A percentile compares a stretch with the other conserved stretches of the same genome.
Evolutionary conservation across 1,140 invertebrate species (phyloP).

Genomic region (Homalodisca vitripennis): DNA sequence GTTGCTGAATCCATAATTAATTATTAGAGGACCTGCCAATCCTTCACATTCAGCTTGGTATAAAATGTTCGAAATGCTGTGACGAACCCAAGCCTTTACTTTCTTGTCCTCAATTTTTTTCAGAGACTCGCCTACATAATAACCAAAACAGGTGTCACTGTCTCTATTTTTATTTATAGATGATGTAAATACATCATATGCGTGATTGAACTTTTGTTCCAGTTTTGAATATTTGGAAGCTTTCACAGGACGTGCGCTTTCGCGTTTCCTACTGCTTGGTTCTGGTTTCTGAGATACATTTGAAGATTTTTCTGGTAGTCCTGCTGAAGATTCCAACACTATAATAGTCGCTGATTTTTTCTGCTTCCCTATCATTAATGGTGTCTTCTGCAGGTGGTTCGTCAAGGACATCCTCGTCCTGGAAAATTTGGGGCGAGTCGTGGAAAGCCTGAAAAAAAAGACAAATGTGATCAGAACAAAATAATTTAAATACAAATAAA

Average conservation of each 20-base stretch:
- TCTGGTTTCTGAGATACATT: not conserved
- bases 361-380: not conserved
- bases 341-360: not conserved
- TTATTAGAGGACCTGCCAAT: not conserved
- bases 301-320: too few species aligned
- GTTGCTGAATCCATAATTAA: too few species aligned
- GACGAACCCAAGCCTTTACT: not conserved
- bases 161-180: not conserved
- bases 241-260: not conserved
- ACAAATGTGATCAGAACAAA: too few species aligned
- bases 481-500: too few species aligned
- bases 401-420: too few species aligned
- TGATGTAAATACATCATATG: slow-evolving; percentile 16
- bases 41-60: slow-evolving; percentile 5
- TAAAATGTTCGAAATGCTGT: slow-evolving; percentile 7
- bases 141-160: not conserved
- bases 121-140: slow-evolving; percentile 8
- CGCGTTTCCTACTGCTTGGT: not conserved
- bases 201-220: slow-evolving; percentile 13
- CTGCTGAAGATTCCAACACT: too few species aligned
- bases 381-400: not conserved
- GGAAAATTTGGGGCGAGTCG: too few species aligned
- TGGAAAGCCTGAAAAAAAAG: too few species aligned
- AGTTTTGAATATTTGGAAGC: not conserved
- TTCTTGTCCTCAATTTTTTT: not conserved